Base-by-base conservation (phyloP, 1,140 invertebrate genomes). In the Pantala flavescens region DNA sequence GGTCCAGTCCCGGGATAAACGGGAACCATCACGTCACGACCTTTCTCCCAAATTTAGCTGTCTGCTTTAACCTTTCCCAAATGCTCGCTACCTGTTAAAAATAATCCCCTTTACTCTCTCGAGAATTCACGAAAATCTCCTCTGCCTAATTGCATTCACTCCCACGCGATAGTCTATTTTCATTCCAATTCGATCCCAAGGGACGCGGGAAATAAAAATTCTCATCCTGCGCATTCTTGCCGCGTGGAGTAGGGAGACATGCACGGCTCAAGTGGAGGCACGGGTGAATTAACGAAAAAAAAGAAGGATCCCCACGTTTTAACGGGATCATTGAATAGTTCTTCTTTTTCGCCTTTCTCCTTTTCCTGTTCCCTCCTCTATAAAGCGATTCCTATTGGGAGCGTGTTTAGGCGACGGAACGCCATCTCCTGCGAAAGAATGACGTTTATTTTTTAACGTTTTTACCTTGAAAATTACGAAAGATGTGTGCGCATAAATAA, bases 241-340 rank as follows among this genome's bases (percentile, higher is more conserved):
- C 49, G 14, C 12, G 16, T 21, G 49, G 5, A 63, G 16, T 21
- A 63, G 14, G 49, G 49, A 63, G 49, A 14, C 5, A 21, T 63
- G 16, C 49, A 21, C 3, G 49, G 49, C 49, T 63, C 49, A 63
- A 63, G 49, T 21, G 49, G 16, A 3, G 49, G 49, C 16, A 63
- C 49, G 14, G 49, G 49, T 63, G 49, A 63, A 63, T 63, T 63
- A 63, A 63, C 49, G 49, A 63, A 63, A 63, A 21, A 63, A 63
- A 14, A 63, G 49, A 1, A 7, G 49, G 12, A 63, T 63, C 1
- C 49, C n/a, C 2, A 5, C 14, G 49, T 63, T 63, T 63, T 63
- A 63, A 63, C 14, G 49, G 49, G 49, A 63, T 63, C 49, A 63
- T 63, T 63, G 49, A 63, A 63, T 63, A 63, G 49, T 63, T 7